Percentiles rank a stretch among this genome's conserved stretches.
Conservation (phyloP, 2,888 invertebrate genomes). For the Chironomus riparius region DNA sequence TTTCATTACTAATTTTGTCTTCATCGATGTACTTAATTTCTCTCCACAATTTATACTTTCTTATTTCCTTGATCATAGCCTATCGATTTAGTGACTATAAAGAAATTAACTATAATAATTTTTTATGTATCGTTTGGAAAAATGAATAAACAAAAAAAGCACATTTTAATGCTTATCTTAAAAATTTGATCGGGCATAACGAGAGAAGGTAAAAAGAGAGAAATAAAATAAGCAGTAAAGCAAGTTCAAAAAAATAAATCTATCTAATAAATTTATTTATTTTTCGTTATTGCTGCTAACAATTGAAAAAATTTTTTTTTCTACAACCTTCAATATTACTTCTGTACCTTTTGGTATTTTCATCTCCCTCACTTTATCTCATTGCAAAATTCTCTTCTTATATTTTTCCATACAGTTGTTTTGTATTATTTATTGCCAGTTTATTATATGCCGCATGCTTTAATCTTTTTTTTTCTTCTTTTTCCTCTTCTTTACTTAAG, state of each 20-base stretch:
- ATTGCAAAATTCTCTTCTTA: background rate
- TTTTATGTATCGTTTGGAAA: background rate
- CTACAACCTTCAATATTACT: background rate
- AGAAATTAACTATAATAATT: background rate
- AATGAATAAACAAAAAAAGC: background rate
- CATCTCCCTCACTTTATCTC: too few relatives aligned
- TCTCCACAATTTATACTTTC: background rate
- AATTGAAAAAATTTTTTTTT: background rate
- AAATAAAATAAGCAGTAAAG: background rate
- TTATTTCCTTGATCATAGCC: background rate
- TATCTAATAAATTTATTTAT: constrained; percentile 20
- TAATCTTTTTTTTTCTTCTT: background rate
- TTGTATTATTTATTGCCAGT: constrained; percentile 4
- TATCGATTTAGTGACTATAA: constrained; percentile 1
- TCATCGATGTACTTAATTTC: background rate
- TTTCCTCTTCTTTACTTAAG: background rate
- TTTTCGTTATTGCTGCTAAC: constrained; percentile 1
- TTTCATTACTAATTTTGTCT: background rate
- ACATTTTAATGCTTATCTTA: constrained; percentile 19
- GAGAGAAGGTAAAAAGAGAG: constrained; percentile 29
- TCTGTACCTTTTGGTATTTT: background rate
- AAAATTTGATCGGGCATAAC: constrained; percentile 29
- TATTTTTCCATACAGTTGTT: background rate
- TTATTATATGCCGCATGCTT: constrained; percentile 14
- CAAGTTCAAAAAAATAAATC: constrained; percentile 17